Evolutionary conservation across 1,140 invertebrate species (phyloP).

Genomic region (Megalopta genalis): DNA sequence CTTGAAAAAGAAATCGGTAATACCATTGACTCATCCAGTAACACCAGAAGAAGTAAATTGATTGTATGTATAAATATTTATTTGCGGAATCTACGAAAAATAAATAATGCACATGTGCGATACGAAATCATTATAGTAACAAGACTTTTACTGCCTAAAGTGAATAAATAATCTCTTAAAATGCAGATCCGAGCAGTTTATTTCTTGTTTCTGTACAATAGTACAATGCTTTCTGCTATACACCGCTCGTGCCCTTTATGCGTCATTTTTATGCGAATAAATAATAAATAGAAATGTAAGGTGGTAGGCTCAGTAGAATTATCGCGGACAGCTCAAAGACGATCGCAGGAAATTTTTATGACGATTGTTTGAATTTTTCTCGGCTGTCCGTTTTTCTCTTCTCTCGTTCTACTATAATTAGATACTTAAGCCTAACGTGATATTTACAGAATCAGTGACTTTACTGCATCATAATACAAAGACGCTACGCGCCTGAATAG

Average conservation of each 20-base stretch:
- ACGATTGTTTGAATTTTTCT: conserved; percentile 41
- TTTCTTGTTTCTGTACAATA: conserved; percentile 77
- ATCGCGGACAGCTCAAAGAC: conserved; percentile 50
- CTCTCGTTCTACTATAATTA: conserved; percentile 59
- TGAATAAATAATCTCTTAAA: conserved; percentile 37
- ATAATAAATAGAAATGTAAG: conserved; percentile 78
- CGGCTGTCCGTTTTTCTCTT: conserved; percentile 54
- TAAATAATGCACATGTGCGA: conserved; percentile 1
- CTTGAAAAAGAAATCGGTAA: conserved; percentile 94
- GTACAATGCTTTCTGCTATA: conserved; percentile 73
- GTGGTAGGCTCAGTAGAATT: conserved; percentile 63
- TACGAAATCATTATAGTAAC: background rate
- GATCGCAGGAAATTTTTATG: conserved; percentile 44
- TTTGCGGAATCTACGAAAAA: background rate
- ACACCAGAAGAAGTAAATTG: conserved; percentile 96
- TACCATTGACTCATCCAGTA: conserved; percentile 96
- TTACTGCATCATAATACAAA: conserved; percentile 57
- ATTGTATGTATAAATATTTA: conserved; percentile 49
- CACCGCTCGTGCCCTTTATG: conserved; percentile 67
- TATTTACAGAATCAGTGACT: conserved; percentile 74
- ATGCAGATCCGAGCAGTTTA: conserved; percentile 67
- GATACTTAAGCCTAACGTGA: conserved; percentile 66
- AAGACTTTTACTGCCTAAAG: conserved; percentile 2
- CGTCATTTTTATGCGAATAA: conserved; percentile 73
- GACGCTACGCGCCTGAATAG: conserved; percentile 61